Base-by-base conservation (phyloP, 2,888 invertebrate genomes). In the Lepetodrilus schrolli region DNA sequence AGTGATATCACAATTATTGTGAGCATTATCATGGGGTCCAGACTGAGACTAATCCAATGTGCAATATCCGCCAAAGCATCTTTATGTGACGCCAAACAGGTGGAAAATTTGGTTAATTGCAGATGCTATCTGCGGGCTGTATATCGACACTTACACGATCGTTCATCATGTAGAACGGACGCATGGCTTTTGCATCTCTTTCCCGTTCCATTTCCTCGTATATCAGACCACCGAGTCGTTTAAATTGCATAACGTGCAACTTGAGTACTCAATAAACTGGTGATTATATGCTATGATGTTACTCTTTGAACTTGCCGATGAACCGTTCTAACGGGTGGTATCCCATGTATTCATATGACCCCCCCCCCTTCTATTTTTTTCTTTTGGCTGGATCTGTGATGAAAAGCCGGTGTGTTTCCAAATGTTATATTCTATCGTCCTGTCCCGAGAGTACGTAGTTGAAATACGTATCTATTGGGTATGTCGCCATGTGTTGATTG, bases 401-500 rank as follows among this genome's bases (percentile, higher is more conserved):
- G 43, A 43, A 43, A 43, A 43, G 43, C 2, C 43, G 13, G 43
- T 43, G 13, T 17, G 43, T 13, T 38, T n/a, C n/a, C 43, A 17
- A 43, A 43, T 43, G 43, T 43, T 17, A 17, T 43, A 43, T 43
- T 43, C 43, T 43, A 17, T 17, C 43, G 43, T 17, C 43, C 43
- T 13, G 43, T 13, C 17, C 17, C 17, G 17, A 17, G 13, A 43
- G n/a, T 10, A 43, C 17, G 43, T 43, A 43, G n/a, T 43, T 17
- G 3, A 17, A 48, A 48, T n/a, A 26, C 13, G 58, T 58, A n/a
- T 58, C 58, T 58, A 13, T 7, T 17, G 17, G 58, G 58, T 30
- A 58, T 58, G 58, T 58, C 58, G 26, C 58, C 30, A n/a, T 17
- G 7, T 13, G 58, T 58, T 58, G 58, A 58, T 58, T 58, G 34